Evolutionary conservation across 2,888 invertebrate species (phyloP).

Genomic region (Lordiphosa andalusiaca): DNA sequence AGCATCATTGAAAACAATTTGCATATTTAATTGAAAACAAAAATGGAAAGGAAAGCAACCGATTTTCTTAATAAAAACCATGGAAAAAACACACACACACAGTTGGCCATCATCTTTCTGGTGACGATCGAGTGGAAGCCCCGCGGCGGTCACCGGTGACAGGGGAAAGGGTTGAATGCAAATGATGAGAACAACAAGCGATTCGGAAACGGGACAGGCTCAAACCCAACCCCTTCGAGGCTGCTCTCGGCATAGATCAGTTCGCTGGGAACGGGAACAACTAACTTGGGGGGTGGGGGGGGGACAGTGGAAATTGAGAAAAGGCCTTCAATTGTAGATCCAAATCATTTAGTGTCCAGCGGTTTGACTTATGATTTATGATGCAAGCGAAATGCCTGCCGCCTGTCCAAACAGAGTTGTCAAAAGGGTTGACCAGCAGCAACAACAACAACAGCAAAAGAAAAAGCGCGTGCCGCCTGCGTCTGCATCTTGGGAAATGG

Average conservation of each 20-base stretch:
- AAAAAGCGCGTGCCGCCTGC: constrained; percentile 52
- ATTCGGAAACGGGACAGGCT: constrained; percentile 48
- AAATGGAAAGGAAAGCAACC: constrained; percentile 2
- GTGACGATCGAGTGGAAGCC: constrained; percentile 41
- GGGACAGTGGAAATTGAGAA: neutral
- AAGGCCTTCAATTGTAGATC: neutral
- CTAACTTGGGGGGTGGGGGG: too few species aligned
- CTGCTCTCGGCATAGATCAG: constrained; percentile 55
- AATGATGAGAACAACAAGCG: constrained; percentile 23
- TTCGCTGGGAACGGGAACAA: constrained; percentile 3
- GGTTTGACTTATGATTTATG: constrained; percentile 23
- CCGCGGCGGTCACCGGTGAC: constrained; percentile 41
- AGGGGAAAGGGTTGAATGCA: constrained; percentile 18
- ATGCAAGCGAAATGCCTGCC: neutral
- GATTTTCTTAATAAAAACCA: constrained; percentile 43
- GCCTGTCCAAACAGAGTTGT: constrained; percentile 53
- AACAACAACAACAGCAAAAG: neutral
- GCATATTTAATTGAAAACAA: constrained; percentile 66
- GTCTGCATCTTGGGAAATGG: constrained; percentile 8
- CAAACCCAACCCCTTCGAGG: constrained; percentile 27
- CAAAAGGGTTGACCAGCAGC: constrained; percentile 26
- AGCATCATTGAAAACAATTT: constrained; percentile 60
- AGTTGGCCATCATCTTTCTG: constrained; percentile 14
- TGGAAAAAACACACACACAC: constrained; percentile 13
- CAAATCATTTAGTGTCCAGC: constrained; percentile 9